Evolutionary conservation across 2,888 invertebrate species (phyloP), one percentile per base, ranked within the genome.

Genomic region (Brenthis hecate): DNA sequence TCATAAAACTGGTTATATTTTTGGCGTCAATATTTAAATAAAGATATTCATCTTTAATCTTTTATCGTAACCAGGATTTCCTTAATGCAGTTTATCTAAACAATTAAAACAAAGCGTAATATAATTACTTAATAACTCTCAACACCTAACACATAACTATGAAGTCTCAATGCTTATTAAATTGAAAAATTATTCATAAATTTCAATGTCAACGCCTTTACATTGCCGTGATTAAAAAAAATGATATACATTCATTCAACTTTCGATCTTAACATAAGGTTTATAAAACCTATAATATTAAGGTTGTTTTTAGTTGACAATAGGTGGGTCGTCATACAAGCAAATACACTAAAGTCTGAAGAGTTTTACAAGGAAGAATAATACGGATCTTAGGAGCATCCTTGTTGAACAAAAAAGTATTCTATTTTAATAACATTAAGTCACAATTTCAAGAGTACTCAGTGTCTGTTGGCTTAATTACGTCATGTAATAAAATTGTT

Each of bases 131-230:
- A 68, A 70, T 64, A 64, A n/a, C 53, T 58, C 62, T 60, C 70
- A 69, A 66, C 63, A 65, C 62, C 48, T 61, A 56, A 55, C 57
- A 53, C 58, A 66, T 69, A 72, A 48, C 66, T 64, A 32, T 56
- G 58, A 70, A 54, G 70, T 50, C 43, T 61, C 23, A 43, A 68
- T 55, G 48, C 66, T 70, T 65, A 70, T 73, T 74, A 73, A 70
- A 75, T 76, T 74, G 70, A 67, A 73, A 75, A 76, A 75, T 60
- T 66, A 78, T 76, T 76, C 74, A 74, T 65, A 69, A 67, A 72
- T 73, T 76, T 75, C 78, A 78, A 78, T 78, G 78, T 76, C 78
- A 77, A 69, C 72, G 56, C 72, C 70, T 69, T 71, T 68, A 67
- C 70, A 72, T 69, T 68, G 66, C 69, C 67, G 51, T 54, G 13